Evolutionary conservation across 2,888 invertebrate genomes (phyloP).

Genomic region (Maniola hyperantus): DNA sequence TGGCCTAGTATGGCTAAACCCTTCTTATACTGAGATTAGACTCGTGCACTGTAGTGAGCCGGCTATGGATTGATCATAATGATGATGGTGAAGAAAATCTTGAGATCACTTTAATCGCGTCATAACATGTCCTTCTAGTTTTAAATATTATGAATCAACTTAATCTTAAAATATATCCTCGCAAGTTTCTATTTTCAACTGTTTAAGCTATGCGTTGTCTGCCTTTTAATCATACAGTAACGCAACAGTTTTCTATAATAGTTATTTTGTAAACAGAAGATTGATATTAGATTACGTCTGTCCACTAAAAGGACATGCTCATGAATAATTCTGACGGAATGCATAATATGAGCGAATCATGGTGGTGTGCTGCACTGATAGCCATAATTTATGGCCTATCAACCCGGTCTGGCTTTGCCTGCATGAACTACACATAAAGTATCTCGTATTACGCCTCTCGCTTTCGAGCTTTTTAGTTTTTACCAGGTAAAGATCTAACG

Average conservation of each 20-base stretch:
- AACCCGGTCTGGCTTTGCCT: constrained; percentile 24
- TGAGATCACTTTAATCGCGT: too few species aligned
- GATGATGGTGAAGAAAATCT: too few species aligned
- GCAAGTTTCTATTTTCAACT: not conserved
- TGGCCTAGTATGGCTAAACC: too few species aligned
- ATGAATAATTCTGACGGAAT: constrained; percentile 35
- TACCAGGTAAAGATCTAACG: not conserved
- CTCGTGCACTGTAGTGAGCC: too few species aligned
- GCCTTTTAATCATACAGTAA: not conserved
- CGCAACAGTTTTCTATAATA: constrained; percentile 10
- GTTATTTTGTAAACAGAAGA: constrained; percentile 1
- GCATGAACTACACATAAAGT: constrained; percentile 14
- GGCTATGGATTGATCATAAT: too few species aligned
- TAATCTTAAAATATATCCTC: not conserved
- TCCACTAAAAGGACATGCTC: constrained; percentile 22
- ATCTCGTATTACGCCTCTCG: not conserved
- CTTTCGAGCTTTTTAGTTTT: not conserved
- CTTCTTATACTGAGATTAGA: too few species aligned
- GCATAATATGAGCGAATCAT: constrained; percentile 28
- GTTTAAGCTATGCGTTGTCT: not conserved
- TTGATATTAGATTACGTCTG: constrained; percentile 17
- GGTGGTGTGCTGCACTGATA: constrained; percentile 28
- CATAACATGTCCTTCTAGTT: too few species aligned
- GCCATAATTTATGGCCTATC: constrained; percentile 34
- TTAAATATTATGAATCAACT: too few species aligned